These are phyloP conservation scores for Euwallacea fornicatus DNA, from an alignment of 1,140 invertebrate genomes.

Conservation along the genomic window DNA sequence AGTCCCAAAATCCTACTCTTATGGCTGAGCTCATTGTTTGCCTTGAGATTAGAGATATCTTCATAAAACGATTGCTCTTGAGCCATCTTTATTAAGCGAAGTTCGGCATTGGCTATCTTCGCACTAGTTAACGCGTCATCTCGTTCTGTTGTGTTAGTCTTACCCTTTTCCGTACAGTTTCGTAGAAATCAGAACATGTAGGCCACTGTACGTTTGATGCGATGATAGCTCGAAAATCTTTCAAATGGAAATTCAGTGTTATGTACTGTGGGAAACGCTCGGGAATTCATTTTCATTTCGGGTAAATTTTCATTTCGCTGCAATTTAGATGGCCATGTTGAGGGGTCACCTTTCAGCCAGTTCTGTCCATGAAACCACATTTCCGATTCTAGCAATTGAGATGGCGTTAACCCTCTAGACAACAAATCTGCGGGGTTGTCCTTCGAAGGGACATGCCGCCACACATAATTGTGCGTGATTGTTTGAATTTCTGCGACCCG, in stretches of 20 bases:
- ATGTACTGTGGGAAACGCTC: background rate
- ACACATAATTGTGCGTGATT: slow-evolving; percentile 23
- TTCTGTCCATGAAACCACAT: slow-evolving; percentile 36
- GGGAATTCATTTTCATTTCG: slow-evolving; percentile 4
- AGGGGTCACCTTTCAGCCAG: slow-evolving; percentile 20
- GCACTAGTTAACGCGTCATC: too few relatives aligned
- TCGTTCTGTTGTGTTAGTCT: too few relatives aligned
- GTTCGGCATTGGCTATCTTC: too few relatives aligned
- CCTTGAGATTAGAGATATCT: slow-evolving; percentile 18
- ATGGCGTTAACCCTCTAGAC: slow-evolving; percentile 39
- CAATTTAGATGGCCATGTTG: too few relatives aligned
- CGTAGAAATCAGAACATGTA: too few relatives aligned
- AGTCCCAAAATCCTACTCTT: slow-evolving; percentile 42
- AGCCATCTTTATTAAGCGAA: slow-evolving; percentile 3
- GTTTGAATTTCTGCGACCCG: slow-evolving; percentile 45
- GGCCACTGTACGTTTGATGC: too few relatives aligned
- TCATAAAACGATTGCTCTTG: slow-evolving; percentile 14
- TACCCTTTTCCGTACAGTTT: too few relatives aligned
- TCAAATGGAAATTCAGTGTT: slow-evolving; percentile 7
- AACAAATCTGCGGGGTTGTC: slow-evolving; percentile 48
- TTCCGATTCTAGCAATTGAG: slow-evolving; percentile 20
- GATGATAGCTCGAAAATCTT: slow-evolving; percentile 23
- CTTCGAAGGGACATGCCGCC: slow-evolving; percentile 43
- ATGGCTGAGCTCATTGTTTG: background rate
- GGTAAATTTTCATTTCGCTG: too few relatives aligned